Conservation (phyloP, 2,797 vertebrate species). For the Neopelma chrysocephalum region DNA sequence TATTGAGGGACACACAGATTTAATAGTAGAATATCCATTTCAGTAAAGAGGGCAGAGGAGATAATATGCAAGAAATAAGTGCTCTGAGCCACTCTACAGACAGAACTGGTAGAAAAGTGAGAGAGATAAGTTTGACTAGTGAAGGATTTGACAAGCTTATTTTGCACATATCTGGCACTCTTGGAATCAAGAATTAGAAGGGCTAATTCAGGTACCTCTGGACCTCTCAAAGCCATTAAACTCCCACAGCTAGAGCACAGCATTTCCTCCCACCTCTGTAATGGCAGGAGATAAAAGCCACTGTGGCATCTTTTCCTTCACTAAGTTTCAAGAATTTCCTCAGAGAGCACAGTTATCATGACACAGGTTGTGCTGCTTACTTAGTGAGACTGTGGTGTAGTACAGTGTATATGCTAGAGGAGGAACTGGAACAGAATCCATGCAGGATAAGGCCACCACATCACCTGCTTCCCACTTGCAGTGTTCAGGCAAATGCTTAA, state of each 20-base stretch:
- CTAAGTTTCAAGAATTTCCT: not conserved
- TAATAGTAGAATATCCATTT: not conserved
- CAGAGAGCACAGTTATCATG: not conserved
- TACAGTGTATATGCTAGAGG: not conserved
- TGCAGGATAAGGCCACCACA: not conserved
- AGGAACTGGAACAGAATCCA: not conserved
- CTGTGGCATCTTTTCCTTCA: not conserved
- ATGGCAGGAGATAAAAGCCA: not conserved
- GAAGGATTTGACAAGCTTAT: not conserved
- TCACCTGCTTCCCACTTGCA: not conserved
- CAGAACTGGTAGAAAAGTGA: accelerated
- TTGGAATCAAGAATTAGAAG: not conserved
- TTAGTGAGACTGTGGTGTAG: not conserved
- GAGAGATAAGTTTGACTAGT: not conserved
- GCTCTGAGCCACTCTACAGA: not conserved
- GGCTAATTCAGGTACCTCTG: not conserved
- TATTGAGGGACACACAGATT: not conserved
- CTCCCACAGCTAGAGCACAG: not conserved
- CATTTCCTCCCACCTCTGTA: not conserved
- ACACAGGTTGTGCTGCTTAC: not conserved
- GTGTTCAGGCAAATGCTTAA: not conserved
- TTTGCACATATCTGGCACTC: not conserved
- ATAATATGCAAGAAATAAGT: not conserved
- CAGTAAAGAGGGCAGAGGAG: not conserved
- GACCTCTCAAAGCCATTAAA: not conserved